A percentile compares a stretch with the other conserved stretches of the same genome.
These are phyloP conservation scores for Tanytarsus gracilentus DNA, from an alignment of 2,888 invertebrate genomes.

Conservation along the genomic window DNA sequence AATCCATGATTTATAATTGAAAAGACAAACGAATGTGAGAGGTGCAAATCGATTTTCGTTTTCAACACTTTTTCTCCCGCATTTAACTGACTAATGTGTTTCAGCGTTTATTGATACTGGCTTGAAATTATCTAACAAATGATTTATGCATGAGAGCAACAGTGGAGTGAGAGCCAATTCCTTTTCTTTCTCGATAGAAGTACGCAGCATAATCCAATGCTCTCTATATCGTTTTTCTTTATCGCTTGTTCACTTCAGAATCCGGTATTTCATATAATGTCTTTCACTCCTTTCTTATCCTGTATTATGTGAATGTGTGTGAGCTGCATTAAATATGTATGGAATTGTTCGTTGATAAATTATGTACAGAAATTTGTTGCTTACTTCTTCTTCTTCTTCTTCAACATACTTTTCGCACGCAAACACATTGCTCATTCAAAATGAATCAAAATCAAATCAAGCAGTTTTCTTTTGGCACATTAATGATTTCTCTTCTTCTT, in stretches of 20 bases:
- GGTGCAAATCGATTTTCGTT: constrained; percentile 11
- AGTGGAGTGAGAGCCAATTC: neutral
- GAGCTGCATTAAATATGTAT: constrained; percentile 23
- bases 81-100: constrained; percentile 18
- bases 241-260: constrained; percentile 18
- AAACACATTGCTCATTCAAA: constrained; percentile 10
- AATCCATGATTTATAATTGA: constrained; percentile 1
- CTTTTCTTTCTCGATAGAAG: too few relatives aligned
- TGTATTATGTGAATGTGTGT: neutral
- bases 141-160: constrained; percentile 23
- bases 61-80: constrained; percentile 6
- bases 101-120: constrained; percentile 27
- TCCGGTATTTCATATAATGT: neutral
- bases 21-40: neutral
- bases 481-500: neutral
- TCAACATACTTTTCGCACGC: neutral
- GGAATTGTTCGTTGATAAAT: constrained; percentile 26
- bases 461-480: neutral
- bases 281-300: neutral
- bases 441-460: constrained; percentile 24
- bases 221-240: constrained; percentile 24
- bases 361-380: constrained; percentile 23
- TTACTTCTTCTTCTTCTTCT: constrained; percentile 5
- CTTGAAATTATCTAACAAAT: constrained; percentile 22
- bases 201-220: constrained; percentile 8